Conservation (phyloP, 2,797 vertebrate species). For the Rhinoraja longicauda region DNA sequence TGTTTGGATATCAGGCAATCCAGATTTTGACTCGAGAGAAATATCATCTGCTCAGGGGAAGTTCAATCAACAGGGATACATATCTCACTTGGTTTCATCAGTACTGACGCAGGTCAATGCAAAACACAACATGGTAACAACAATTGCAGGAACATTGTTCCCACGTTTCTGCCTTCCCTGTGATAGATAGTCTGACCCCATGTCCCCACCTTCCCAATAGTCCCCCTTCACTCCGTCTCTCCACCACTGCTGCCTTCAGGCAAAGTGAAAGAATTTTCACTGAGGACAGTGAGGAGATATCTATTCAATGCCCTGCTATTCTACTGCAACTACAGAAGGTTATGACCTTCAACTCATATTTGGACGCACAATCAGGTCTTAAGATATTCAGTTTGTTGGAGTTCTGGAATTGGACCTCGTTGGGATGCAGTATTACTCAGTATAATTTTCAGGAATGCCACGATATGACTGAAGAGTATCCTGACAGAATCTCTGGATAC, state of each 20-base stretch:
- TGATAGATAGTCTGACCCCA: background rate
- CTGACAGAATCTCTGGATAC: background rate
- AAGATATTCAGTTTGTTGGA: background rate
- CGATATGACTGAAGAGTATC: background rate
- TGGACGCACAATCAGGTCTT: background rate
- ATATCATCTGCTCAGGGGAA: background rate
- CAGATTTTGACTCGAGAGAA: background rate
- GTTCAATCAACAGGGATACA: background rate
- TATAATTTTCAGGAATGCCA: background rate
- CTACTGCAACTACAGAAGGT: background rate
- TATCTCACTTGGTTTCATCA: background rate
- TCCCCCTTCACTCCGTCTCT: too few species aligned
- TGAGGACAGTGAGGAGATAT: background rate
- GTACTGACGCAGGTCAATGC: background rate
- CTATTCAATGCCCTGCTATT: background rate
- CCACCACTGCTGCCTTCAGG: too few species aligned
- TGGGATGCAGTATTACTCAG: background rate
- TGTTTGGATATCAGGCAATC: background rate
- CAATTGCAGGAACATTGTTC: background rate
- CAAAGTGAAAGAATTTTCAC: background rate
- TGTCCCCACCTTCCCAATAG: background rate
- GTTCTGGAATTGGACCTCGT: background rate
- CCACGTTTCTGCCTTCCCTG: background rate
- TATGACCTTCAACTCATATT: background rate
- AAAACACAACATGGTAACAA: background rate